Base-by-base conservation (phyloP, 1,140 invertebrate species). In the Pogonomyrmex californicus region DNA sequence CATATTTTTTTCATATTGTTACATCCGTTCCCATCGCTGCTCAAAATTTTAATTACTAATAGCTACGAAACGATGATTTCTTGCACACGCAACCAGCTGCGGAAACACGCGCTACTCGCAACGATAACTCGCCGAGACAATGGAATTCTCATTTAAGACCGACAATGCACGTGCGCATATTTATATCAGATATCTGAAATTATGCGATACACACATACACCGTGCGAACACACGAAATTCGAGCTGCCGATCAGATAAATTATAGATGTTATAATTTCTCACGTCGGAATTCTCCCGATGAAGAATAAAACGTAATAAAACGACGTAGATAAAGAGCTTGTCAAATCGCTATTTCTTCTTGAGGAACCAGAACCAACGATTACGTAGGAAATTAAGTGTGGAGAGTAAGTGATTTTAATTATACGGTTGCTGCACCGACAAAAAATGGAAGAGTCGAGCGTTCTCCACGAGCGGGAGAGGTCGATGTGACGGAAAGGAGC, bases 11-110 rank as follows among this genome's bases (percentile, higher is more conserved):
- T 71, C 58, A 23, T 36, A 7, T 30, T 58, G 23, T 44, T 30
- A 36, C 63, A 66, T 87, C 76, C 86, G 86, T 85, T 91, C 90
- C 66, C 87, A 88, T 76, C 87, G 75, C 75, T 10, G 56, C 75
- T 81, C 70, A 47, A 76, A 62, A 75, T 66, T 62, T 65, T 87
- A 87, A 87, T 86, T 86, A 82, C 77, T 66, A 86, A 86, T 82
- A 63, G 71, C 30, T 62, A 51, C 54, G 85, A 82, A 56, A 81
- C 51, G 75, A 86, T 23, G 85, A 78, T 79, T 86, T 66, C 76
- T 78, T 68, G 38, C 33, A 49, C 73, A 79, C 76, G 75, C 60
- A 86, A 68, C 38, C 41, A 30, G 41, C 41, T 66, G 76, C 75
- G 75, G 63, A 41, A 78, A 78, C 75, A 79, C 73, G 73, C 51